Evolutionary conservation across 2,888 invertebrate genomes (phyloP), one percentile per base, ranked within the genome.

Genomic region (Nowickia ferox): DNA sequence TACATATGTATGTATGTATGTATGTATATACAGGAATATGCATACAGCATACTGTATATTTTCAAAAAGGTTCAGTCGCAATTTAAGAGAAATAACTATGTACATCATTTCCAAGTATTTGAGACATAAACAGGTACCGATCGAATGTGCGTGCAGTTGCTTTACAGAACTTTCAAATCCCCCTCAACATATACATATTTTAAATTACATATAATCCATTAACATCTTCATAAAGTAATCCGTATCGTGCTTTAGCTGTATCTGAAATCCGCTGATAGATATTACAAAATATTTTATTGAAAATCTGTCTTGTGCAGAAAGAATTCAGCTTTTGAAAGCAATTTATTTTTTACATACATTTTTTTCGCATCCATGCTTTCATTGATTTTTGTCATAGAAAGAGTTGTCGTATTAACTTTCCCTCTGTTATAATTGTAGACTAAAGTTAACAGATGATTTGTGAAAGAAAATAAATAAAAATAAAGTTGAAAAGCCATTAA

Each of bases 401-500:
- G 1, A 19, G 59, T 46, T 79, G 78, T 44, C 15, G 55, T 79
- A 71, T 71, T 53, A 61, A 78, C 53, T 55, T 72, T 71, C 71
- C 11, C 51, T 46, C 38, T 65, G 30, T 55, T 55, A 42, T 63
- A 44, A 55, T 63, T 71, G 40, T 77, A 77, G 51, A 68, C 59
- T 40, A 61, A 53, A 65, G 46, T 72, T 63, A 61, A 63, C 38
- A 44, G 17, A 78, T 69, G 69, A 69, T 71, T 72, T 55, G 48
- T 53, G n/a, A 80, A 80, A 55, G 15, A 17, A 51, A 40, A 53
- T 38, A 44, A 9, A 44, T 46, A 42, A 46, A 77, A 59, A 78
- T 11, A 51, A 59, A 55, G 19, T 15, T 75, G 19, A 74, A 84
- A 79, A 79, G 69, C 61, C 48, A 75, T 84, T 75, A 78, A 75